A percentile compares a stretch with the other conserved stretches of the same genome.
phyloP scores from a whole-genome alignment of 1,140 invertebrate species.

The Apis laboriosa region DNA sequence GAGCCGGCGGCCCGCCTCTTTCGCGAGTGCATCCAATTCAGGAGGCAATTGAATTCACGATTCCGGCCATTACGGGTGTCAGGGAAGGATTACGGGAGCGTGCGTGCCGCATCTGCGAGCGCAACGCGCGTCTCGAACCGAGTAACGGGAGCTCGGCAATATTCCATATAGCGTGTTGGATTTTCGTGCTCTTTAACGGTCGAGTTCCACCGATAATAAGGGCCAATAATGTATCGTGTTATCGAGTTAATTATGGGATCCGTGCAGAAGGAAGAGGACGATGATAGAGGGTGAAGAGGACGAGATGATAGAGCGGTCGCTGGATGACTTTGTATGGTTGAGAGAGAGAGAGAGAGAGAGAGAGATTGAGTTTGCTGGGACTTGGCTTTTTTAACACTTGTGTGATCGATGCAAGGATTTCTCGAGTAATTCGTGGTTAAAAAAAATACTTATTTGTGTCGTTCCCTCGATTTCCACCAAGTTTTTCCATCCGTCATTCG shows the following conservation, averaged over 20 bases:
- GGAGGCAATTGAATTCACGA: constrained; percentile 79
- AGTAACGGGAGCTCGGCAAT: constrained; percentile 18
- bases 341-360: too few species aligned
- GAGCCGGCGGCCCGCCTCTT: constrained; percentile 58
- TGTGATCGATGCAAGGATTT: too few species aligned
- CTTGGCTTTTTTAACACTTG: too few species aligned
- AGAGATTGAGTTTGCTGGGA: too few species aligned
- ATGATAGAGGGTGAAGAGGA: too few species aligned
- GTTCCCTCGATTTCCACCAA: background rate
- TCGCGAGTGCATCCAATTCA: constrained; percentile 69
- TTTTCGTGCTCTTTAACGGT: background rate
- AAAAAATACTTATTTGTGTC: too few species aligned
- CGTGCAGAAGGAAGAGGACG: too few species aligned
- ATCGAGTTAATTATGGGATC: constrained; percentile 19
- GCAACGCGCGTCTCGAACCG: constrained; percentile 3
- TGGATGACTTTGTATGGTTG: too few species aligned
- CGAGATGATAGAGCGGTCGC: too few species aligned
- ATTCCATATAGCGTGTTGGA: background rate
- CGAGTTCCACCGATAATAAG: background rate
- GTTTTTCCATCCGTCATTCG: background rate
- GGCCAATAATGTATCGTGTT: constrained; percentile 17
- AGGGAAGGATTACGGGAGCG: constrained; percentile 77
- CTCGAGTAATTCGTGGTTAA: too few species aligned
- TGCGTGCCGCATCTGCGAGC: constrained; percentile 77
- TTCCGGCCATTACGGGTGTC: constrained; percentile 78